phyloP scores from a whole-genome alignment of 2,888 invertebrate species.

The Patella depressa region DNA sequence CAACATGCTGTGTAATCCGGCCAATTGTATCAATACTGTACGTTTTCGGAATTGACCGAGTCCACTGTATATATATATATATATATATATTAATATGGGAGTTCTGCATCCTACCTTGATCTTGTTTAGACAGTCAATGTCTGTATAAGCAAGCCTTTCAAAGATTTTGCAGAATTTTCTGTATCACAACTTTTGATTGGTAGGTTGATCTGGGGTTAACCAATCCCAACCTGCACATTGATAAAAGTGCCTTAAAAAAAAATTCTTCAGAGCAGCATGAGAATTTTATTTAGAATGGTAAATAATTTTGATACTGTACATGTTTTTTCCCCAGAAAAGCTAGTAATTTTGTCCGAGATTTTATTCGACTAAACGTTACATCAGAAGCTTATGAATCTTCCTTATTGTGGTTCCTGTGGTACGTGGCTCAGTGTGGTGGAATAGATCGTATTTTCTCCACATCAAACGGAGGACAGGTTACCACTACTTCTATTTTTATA shows the following conservation, averaged over 20 bases:
- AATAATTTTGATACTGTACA: background rate
- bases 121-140: background rate
- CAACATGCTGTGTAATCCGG: too few species aligned
- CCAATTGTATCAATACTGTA: too few species aligned
- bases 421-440: conserved; percentile 45
- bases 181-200: too few species aligned
- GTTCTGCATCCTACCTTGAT: too few species aligned
- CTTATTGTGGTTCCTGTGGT: conserved; percentile 67
- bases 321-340: conserved; percentile 39
- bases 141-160: too few species aligned
- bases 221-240: too few species aligned
- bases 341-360: conserved; percentile 42
- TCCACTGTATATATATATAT: too few species aligned
- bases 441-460: conserved; percentile 48
- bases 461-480: conserved; percentile 56
- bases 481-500: background rate
- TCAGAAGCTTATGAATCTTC: conserved; percentile 63
- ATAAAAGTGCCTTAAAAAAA: too few species aligned
- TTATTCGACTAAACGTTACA: conserved; percentile 56
- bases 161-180: too few species aligned
- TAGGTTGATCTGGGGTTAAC: too few species aligned
- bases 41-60: too few species aligned
- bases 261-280: background rate
- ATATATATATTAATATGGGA: too few species aligned
- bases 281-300: background rate